Conservation (phyloP, 1,140 invertebrate genomes). For the Arctopsyche grandis region DNA sequence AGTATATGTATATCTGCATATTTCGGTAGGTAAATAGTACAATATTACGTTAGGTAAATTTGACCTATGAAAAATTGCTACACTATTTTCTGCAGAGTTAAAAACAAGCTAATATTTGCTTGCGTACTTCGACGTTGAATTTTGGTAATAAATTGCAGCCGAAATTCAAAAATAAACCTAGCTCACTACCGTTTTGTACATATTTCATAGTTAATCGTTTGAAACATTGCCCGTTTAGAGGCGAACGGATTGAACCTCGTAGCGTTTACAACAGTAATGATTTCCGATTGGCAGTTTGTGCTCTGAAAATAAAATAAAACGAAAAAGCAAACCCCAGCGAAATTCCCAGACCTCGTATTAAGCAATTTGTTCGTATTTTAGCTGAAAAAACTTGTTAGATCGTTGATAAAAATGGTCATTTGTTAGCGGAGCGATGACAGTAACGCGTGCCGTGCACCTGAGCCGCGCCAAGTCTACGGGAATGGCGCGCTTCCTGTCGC, state of each 20-base stretch:
- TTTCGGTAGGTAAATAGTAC: no score
- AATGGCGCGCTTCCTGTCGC: conserved; percentile 17
- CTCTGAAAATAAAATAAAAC: no score
- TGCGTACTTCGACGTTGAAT: no score
- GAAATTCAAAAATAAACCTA: not conserved
- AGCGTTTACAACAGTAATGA: not conserved
- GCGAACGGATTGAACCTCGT: no score
- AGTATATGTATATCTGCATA: no score
- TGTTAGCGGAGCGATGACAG: conserved; percentile 35
- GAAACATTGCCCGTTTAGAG: no score
- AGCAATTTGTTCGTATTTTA: conserved; percentile 5
- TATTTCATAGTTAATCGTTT: no score
- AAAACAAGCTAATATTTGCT: no score
- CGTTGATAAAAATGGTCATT: conserved; percentile 32
- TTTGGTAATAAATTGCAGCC: not conserved
- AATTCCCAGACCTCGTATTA: not conserved
- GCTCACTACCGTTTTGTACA: no score
- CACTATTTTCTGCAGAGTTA: no score
- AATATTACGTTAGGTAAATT: no score
- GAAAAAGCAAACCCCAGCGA: not conserved
- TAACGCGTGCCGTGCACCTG: conserved; percentile 22
- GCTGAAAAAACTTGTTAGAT: conserved; percentile 35
- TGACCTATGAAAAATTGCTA: no score
- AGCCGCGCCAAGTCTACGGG: not conserved
- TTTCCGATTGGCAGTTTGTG: conserved; percentile 17